Percentiles rank a stretch among this genome's conserved stretches.
Conservation (phyloP, 1,140 invertebrate species). For the Hestina assimilis region DNA sequence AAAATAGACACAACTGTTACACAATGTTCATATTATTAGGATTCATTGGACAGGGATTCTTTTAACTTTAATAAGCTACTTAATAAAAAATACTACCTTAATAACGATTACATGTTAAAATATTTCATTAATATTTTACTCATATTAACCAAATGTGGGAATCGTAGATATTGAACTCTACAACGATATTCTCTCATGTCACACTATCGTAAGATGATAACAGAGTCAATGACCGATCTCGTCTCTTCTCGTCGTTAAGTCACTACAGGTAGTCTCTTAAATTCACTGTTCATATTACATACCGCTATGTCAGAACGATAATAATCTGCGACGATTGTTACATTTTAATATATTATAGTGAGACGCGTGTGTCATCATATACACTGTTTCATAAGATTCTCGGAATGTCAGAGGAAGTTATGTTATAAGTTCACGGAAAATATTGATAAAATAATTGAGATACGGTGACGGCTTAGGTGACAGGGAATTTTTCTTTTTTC, state of each 20-base stretch:
- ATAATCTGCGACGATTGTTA: not conserved
- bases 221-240: conserved; percentile 56
- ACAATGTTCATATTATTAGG: too few species aligned
- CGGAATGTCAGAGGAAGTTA: conserved; percentile 2
- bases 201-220: conserved; percentile 37
- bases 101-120: too few species aligned
- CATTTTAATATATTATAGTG: not conserved
- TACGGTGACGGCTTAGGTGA: not conserved
- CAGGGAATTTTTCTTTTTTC: too few species aligned
- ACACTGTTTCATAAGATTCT: conserved; percentile 1
- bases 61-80: too few species aligned
- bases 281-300: conserved; percentile 3
- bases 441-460: conserved; percentile 4
- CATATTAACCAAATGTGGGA: conserved; percentile 3
- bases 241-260: conserved; percentile 36
- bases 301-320: conserved; percentile 5
- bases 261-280: conserved; percentile 28
- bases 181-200: conserved; percentile 46
- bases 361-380: not conserved
- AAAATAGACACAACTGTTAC: too few species aligned
- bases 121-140: too few species aligned
- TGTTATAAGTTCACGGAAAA: not conserved
- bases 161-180: conserved; percentile 43
- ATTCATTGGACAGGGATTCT: too few species aligned
- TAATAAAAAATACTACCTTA: too few species aligned